These are phyloP conservation scores for Porites lobata DNA, from an alignment of 92 coral and sea anemone species.

Conservation along the genomic window DNA sequence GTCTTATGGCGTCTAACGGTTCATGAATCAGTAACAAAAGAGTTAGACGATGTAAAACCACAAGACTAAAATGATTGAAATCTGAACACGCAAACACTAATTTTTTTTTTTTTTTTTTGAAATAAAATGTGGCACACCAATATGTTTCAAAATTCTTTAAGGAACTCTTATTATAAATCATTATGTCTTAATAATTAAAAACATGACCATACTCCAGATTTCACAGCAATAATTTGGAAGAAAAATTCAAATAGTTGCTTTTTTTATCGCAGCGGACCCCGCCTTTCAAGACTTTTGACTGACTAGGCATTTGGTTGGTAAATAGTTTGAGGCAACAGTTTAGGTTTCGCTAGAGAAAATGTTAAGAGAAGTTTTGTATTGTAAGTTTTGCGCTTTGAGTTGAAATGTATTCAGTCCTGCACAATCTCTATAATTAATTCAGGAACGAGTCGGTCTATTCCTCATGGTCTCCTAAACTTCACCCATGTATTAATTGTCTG, in stretches of 20 bases:
- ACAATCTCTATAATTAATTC: no score
- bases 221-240: neutral
- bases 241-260: neutral
- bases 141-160: neutral
- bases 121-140: neutral
- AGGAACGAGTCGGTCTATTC: no score
- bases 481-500: no score
- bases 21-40: conserved; percentile 48
- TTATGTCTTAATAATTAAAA: neutral
- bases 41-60: conserved; percentile 29
- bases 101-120: neutral
- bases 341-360: no score
- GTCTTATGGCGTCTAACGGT: conserved; percentile 38
- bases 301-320: no score
- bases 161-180: neutral
- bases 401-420: no score
- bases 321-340: neutral
- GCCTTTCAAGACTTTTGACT: no score
- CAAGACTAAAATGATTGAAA: conserved; percentile 19
- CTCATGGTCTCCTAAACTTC: no score
- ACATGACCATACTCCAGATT: neutral
- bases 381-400: no score
- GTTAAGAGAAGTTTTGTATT: no score
- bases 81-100: conserved; percentile 14
- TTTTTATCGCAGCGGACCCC: no score